These are phyloP conservation scores for Semaprochilodus insignis DNA, from an alignment of 2,797 vertebrate genomes.

Conservation along the genomic window DNA sequence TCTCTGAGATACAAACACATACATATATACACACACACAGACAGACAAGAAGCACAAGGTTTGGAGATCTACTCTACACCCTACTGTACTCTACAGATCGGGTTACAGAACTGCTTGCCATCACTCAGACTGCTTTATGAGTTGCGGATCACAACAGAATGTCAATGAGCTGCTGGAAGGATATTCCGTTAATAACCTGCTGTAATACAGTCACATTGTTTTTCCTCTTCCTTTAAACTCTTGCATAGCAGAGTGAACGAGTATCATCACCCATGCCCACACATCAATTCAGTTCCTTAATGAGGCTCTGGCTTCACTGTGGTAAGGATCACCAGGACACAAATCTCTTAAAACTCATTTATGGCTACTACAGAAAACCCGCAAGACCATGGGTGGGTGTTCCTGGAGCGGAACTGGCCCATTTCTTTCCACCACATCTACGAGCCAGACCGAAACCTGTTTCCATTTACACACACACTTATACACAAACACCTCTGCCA, in stretches of 20 bases:
- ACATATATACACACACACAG: constrained; percentile 7
- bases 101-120: background rate
- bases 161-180: background rate
- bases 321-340: background rate
- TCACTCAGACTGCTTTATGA: background rate
- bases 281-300: constrained; percentile 1
- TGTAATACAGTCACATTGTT: background rate
- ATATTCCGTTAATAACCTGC: background rate
- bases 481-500: constrained; percentile 20
- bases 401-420: background rate
- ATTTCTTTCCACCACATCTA: constrained; percentile 25
- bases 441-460: constrained; percentile 3
- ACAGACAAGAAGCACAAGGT: background rate
- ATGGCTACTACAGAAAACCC: constrained; percentile 13
- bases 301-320: constrained; percentile 7
- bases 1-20: background rate
- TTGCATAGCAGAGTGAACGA: background rate
- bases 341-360: constrained; percentile 5
- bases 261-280: background rate
- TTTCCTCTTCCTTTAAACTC: background rate
- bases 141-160: background rate
- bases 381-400: background rate
- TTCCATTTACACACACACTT: constrained; percentile 20
- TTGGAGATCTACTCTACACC: background rate
- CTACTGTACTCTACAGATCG: background rate